Conservation (phyloP, 2,113 vertebrate genomes). For the Anser cygnoides region DNA sequence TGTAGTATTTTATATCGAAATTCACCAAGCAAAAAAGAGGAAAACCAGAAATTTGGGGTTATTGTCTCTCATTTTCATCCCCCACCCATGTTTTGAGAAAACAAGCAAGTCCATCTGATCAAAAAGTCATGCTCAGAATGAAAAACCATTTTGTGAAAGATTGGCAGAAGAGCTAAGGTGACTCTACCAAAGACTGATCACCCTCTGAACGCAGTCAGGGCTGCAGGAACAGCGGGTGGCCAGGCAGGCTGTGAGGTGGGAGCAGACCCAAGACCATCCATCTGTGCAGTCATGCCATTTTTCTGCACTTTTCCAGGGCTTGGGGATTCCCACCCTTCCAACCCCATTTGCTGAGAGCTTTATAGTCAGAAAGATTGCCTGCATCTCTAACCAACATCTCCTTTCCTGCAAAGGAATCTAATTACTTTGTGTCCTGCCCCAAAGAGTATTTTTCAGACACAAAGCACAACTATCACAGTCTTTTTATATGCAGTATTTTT, state of each 20-base stretch:
- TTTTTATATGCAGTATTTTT: background rate
- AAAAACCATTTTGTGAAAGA: background rate
- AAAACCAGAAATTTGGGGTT: background rate
- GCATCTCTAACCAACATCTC: background rate
- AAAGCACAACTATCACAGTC: background rate
- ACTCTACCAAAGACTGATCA: background rate
- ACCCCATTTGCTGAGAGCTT: background rate
- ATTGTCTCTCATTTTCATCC: background rate
- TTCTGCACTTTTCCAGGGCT: background rate
- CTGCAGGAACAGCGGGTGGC: background rate
- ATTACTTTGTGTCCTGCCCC: background rate
- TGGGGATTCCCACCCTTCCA: background rate
- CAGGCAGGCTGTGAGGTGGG: background rate
- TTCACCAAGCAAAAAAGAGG: background rate
- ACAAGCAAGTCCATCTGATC: background rate
- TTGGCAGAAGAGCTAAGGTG: background rate
- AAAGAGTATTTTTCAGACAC: background rate
- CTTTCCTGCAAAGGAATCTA: background rate
- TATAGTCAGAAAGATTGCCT: background rate
- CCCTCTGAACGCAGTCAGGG: background rate
- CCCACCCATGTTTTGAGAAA: background rate
- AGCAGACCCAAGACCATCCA: background rate
- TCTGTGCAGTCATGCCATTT: background rate
- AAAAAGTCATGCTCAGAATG: background rate
- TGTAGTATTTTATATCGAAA: background rate